phyloP scores from a whole-genome alignment of 2,797 vertebrate species.

The Acanthiza pusilla region DNA sequence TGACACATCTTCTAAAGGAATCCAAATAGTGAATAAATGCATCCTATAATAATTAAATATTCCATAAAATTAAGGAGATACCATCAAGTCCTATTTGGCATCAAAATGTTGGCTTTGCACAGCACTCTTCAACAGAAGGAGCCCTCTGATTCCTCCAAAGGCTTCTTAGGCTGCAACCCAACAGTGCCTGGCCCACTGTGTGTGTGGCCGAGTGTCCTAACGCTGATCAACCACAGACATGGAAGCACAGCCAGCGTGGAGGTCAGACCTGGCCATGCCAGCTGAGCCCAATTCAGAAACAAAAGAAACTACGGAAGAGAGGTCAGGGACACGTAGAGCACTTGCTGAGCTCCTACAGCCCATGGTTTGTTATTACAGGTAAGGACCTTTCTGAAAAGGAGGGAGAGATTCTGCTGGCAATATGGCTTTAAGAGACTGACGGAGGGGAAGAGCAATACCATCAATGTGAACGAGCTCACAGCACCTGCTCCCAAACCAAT shows the following conservation, averaged over 20 bases:
- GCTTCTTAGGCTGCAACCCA: neutral
- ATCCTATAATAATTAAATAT: neutral
- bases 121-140: neutral
- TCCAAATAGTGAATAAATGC: neutral
- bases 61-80: neutral
- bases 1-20: neutral
- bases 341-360: neutral
- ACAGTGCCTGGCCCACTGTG: rapidly evolving
- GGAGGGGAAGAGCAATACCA: neutral
- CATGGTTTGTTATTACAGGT: neutral
- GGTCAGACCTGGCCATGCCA: neutral
- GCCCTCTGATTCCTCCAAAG: neutral
- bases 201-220: neutral
- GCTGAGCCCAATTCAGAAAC: neutral
- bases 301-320: neutral
- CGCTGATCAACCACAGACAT: rapidly evolving
- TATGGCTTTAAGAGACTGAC: neutral
- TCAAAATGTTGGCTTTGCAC: neutral
- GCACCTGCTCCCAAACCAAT: constrained; percentile 12
- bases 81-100: neutral
- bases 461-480: neutral
- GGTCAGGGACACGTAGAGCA: rapidly evolving
- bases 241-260: neutral
- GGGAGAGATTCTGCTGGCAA: neutral
- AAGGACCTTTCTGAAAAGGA: neutral